Percentiles rank a stretch among this genome's conserved stretches.
Evolutionary conservation across 2,113 vertebrate genomes (phyloP).

Genomic region (Sporophila hypoxantha): DNA sequence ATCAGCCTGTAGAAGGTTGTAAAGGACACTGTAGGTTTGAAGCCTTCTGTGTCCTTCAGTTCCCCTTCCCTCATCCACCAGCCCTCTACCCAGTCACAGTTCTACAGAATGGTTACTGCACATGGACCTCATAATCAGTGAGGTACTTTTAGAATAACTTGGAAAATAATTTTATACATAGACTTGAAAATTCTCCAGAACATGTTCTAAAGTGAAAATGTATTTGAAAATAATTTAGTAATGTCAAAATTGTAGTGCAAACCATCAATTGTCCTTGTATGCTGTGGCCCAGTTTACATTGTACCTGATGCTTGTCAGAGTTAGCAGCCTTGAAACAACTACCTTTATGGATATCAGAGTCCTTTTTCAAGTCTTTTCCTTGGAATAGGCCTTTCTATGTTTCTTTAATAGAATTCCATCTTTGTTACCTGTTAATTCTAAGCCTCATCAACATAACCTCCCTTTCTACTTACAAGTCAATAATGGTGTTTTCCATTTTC

Average conservation of each 20-base stretch:
- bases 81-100: background rate
- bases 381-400: background rate
- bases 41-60: background rate
- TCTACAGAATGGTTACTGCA: background rate
- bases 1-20: background rate
- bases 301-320: background rate
- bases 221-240: background rate
- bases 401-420: background rate
- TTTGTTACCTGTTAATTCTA: background rate
- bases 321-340: background rate
- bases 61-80: background rate
- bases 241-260: background rate
- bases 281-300: background rate
- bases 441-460: background rate
- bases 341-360: background rate
- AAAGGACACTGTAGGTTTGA: background rate
- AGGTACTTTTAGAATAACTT: background rate
- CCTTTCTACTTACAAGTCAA: background rate
- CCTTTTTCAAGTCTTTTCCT: background rate
- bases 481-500: background rate
- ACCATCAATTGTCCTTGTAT: background rate
- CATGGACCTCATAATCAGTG: background rate
- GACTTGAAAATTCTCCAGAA: background rate
- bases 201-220: background rate
- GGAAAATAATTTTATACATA: background rate